Evolutionary conservation across 2,113 vertebrate species (phyloP), one percentile per base, ranked within the genome.

Genomic region (Argyrosomus japonicus): DNA sequence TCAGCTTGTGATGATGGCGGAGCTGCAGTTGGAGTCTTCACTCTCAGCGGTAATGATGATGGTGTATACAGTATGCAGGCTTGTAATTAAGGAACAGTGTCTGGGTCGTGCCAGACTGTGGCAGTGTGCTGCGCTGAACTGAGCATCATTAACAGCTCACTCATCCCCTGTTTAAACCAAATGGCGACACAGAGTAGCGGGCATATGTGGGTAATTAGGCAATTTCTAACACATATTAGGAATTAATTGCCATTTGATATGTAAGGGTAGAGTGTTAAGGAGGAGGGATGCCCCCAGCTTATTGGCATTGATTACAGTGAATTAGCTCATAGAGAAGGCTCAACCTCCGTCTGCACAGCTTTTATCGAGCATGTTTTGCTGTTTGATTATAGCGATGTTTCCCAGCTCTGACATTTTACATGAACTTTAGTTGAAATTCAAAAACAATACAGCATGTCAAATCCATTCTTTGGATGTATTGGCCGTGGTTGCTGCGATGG

Each of bases 161-260:
- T 89, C 82, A 74, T 77, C 82, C 74, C 15, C 70, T 12, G 60
- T 79, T 81, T 58, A 75, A 78, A 60, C 68, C 77, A 54, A 86
- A 73, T 80, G 83, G 81, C 5, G 18, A 68, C 36, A 3, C 60
- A 68, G 69, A 79, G 56, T 15, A 81, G 78, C 75, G 36, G 79
- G 72, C 84, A 88, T 70, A 69, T 83, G 87, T 73, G 68, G 36
- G 68, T 90, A 93, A 92, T 93, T 90, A 93, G 71, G 69, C 76
- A 36, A 88, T 90, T 90, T 87, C 77, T 83, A 84, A 90, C 87
- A 83, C 83, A 87, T 90, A 94, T 85, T 87, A 88, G 81, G 60
- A 83, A 92, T 94, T 84, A 94, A 94, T 91, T 94, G 79, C 84
- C 72, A 83, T 87, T 91, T 89, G 83, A 89, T 91, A 90, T 89